Evolutionary conservation across 2,888 invertebrate genomes (phyloP), one percentile per base, ranked within the genome.

Genomic region (Melangyna quadrimaculata): DNA sequence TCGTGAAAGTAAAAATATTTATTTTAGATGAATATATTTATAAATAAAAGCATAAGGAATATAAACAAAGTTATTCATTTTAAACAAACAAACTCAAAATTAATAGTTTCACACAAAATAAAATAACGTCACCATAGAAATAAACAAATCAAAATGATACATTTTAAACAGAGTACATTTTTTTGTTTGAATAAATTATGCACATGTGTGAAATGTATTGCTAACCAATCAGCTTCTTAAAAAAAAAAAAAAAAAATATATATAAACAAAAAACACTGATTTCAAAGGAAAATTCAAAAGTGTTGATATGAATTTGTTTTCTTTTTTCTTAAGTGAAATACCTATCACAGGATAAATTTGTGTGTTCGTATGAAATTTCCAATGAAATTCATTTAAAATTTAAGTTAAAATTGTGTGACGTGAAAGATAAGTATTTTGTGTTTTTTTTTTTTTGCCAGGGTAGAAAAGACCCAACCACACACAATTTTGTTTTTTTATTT

Each of bases 161-260:
- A 14, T n/a, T 53, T 17, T 53, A 3, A 8, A 5, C 3, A 14
- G 17, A 3, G 4, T 12, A 45, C 0, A 10, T 10, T 5, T 22
- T 48, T 22, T 48, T 24, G 48, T 22, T 48, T 48, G 14, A 53
- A 8, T 27, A 17, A 17, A 53, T n/a, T n/a, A 53, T 53, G 53
- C 53, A 53, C 53, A 53, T 53, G 53, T 53, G 53, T 53, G 53
- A 53, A 53, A 53, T 9, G 5, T 53, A 32, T 53, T 53, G 29
- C 2, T 8, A 51, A 27, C 24, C 14, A 53, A 53, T 8, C 8
- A 53, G 3, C 8, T 53, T 17, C n/a, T 51, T 14, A 0, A n/a
- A 5, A n/a, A 29, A 27, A 53, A n/a, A 5, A n/a, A 29, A 27
- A 53, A n/a, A n/a, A n/a, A n/a, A n/a, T n/a, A n/a, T 0, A 29